Percentiles rank a stretch among this genome's conserved stretches.
phyloP scores from a whole-genome alignment of 2,113 vertebrate genomes.

The Bothrops jararaca region DNA sequence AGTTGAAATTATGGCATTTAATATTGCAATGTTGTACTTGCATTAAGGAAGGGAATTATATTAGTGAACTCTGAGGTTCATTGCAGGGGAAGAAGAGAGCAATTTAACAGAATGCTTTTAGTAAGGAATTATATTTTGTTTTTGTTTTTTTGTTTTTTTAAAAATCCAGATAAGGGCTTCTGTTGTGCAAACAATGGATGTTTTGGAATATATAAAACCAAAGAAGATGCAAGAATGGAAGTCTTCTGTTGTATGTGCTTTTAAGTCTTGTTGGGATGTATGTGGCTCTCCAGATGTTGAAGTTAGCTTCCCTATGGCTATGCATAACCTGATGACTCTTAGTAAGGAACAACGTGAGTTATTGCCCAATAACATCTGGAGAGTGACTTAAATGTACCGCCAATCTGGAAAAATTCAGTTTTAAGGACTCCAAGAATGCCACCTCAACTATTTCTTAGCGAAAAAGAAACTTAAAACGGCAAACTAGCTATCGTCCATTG shows the following conservation, averaged over 20 bases:
- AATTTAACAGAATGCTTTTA: conserved; percentile 60
- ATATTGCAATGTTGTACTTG: conserved; percentile 51
- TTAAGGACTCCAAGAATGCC: neutral
- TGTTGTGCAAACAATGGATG: conserved; percentile 40
- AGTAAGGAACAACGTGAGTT: neutral
- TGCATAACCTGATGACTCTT: neutral
- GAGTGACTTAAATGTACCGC: neutral
- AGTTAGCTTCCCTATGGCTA: neutral
- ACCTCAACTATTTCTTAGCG: neutral
- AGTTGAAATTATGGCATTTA: conserved; percentile 60
- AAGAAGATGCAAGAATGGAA: conserved; percentile 22
- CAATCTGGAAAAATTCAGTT: conserved; percentile 34
- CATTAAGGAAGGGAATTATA: conserved; percentile 56
- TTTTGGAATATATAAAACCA: conserved; percentile 36
- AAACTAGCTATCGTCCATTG: neutral
- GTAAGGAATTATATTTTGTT: conserved; percentile 27
- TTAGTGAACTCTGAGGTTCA: conserved; percentile 61
- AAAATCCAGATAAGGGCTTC: neutral
- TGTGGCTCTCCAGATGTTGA: neutral
- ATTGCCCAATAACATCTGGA: neutral
- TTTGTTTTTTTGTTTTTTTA: neutral
- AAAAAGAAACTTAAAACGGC: neutral
- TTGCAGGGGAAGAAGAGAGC: conserved; percentile 60
- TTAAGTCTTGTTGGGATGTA: neutral
- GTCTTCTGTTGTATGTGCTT: conserved; percentile 37